Evolutionary conservation across 1,140 invertebrate genomes (phyloP).

Genomic region (Druon quercuslanigerum): DNA sequence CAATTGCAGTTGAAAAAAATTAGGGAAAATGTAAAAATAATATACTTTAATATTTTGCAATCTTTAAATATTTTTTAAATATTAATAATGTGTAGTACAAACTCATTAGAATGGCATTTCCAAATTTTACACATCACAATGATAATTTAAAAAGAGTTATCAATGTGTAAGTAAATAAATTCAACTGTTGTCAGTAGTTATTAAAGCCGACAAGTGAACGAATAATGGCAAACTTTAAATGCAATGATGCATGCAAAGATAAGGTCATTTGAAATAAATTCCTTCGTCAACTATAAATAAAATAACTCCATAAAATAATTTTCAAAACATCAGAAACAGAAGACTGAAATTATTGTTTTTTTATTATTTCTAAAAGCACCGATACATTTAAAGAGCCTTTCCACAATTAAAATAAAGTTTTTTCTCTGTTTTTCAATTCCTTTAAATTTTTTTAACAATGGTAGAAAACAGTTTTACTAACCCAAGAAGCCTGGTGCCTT

Average conservation of each 20-base stretch:
- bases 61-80: too few species aligned
- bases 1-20: too few species aligned
- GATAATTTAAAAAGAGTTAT: not conserved
- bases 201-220: not conserved
- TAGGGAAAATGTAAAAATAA: too few species aligned
- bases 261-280: conserved; percentile 8
- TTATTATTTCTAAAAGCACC: too few species aligned
- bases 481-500: conserved; percentile 54
- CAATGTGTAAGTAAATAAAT: not conserved
- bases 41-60: too few species aligned
- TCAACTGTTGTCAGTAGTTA: conserved; percentile 3
- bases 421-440: too few species aligned
- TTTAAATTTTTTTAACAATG: not conserved
- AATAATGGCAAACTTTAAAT: conserved; percentile 28
- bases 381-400: too few species aligned
- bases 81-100: too few species aligned
- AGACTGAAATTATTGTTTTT: too few species aligned
- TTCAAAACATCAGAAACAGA: not conserved
- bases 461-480: conserved; percentile 44
- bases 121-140: too few species aligned
- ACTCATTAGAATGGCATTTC: too few species aligned
- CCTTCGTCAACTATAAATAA: not conserved
- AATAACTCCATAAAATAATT: not conserved
- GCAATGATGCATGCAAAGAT: not conserved
- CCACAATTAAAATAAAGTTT: too few species aligned